Conservation (phyloP, 2,797 vertebrate genomes). For the Poeciliopsis turneri region DNA sequence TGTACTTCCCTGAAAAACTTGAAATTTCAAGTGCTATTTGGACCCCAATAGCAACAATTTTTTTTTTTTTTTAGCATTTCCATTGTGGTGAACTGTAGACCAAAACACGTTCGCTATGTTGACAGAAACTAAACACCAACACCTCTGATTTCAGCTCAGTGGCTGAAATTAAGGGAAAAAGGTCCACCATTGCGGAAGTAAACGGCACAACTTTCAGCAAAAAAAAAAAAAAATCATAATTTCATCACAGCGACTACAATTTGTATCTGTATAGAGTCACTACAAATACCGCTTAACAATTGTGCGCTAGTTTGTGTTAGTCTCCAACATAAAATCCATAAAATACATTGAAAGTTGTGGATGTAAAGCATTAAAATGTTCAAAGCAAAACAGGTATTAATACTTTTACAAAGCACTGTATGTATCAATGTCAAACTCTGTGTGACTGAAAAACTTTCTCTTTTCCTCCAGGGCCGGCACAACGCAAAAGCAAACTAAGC, state of each 20-base stretch:
- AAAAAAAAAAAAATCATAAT: not conserved
- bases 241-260: not conserved
- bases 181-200: not conserved
- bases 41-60: too few species aligned
- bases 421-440: not conserved
- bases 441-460: not conserved
- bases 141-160: not conserved
- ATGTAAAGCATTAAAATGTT: not conserved
- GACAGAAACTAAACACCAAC: not conserved
- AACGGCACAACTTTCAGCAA: not conserved
- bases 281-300: not conserved
- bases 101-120: not conserved
- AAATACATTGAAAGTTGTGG: not conserved
- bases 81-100: not conserved
- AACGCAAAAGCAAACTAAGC: too few species aligned
- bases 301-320: not conserved
- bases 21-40: not conserved
- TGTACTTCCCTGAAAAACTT: not conserved
- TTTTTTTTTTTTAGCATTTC: not conserved
- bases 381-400: not conserved
- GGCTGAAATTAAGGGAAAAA: not conserved
- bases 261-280: not conserved
- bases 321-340: not conserved
- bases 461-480: not conserved
- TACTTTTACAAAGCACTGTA: not conserved